These are phyloP conservation scores for Nemotelus pantherinus DNA, from an alignment of 2,888 invertebrate genomes.

Conservation along the genomic window DNA sequence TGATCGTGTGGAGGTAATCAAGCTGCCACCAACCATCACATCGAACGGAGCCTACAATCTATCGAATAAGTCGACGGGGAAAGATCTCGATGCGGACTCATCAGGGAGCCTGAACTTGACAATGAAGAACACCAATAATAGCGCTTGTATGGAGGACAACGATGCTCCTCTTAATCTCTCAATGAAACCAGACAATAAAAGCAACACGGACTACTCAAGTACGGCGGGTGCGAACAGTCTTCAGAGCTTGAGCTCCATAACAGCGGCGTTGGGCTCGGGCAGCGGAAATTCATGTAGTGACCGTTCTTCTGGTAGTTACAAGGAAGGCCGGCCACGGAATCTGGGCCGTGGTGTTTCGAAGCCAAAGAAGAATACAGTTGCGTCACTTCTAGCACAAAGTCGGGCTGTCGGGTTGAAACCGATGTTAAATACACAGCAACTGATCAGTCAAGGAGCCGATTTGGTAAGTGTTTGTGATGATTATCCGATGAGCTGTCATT, in stretches of 20 bases:
- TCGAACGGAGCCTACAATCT: constrained; percentile 67
- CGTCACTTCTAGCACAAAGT: constrained; percentile 86
- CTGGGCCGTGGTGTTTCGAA: constrained; percentile 88
- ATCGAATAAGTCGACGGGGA: constrained; percentile 59
- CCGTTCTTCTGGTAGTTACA: constrained; percentile 60
- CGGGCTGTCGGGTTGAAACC: constrained; percentile 83
- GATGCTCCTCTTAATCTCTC: constrained; percentile 87
- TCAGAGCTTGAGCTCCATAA: constrained; percentile 64
- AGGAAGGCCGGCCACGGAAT: constrained; percentile 85
- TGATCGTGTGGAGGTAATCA: constrained; percentile 85
- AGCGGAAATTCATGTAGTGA: constrained; percentile 50
- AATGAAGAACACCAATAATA: constrained; percentile 59
- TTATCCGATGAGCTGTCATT: background rate
- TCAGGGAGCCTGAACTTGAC: constrained; percentile 61
- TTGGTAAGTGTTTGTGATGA: constrained; percentile 62
- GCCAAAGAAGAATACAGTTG: constrained; percentile 92
- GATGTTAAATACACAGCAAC: constrained; percentile 77
- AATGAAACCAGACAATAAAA: constrained; percentile 72
- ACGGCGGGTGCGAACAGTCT: constrained; percentile 59
- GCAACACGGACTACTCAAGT: constrained; percentile 54
- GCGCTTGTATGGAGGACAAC: constrained; percentile 68
- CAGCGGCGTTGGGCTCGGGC: constrained; percentile 62
- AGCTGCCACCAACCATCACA: constrained; percentile 76
- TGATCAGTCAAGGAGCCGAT: constrained; percentile 65
- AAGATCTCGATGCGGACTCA: constrained; percentile 56